These are phyloP conservation scores for Platygyra sinensis DNA, from an alignment of 64 coral and sea anemone species.

Conservation along the genomic window DNA sequence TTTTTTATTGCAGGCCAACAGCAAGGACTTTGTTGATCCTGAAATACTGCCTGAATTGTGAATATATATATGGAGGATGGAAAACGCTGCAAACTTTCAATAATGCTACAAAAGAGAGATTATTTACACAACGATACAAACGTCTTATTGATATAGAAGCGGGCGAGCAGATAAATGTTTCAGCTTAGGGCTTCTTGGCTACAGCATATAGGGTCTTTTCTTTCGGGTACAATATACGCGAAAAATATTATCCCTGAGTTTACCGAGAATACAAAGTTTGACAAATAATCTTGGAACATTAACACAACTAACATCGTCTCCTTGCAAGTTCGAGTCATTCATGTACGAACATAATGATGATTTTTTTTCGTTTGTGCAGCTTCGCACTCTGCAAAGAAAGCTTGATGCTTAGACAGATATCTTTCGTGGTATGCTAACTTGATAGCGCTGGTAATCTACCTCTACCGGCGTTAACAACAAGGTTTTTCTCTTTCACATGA, in stretches of 20 bases:
- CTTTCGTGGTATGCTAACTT: no score
- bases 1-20: neutral
- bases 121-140: conserved; percentile 5
- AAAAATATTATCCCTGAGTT: no score
- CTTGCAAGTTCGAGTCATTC: no score
- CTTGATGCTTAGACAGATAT: neutral
- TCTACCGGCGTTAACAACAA: neutral
- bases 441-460: neutral
- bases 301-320: no score
- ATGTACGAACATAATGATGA: no score
- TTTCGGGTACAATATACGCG: no score
- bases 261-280: no score
- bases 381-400: neutral
- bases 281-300: no score
- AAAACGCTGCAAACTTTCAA: neutral
- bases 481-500: neutral
- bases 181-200: neutral
- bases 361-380: neutral
- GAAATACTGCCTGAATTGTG: neutral
- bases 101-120: neutral
- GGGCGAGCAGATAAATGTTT: neutral
- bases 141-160: conserved; percentile 1
- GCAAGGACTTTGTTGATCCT: neutral
- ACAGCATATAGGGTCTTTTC: neutral
- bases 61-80: neutral